Base-by-base conservation (phyloP, 2,113 vertebrate genomes). In the Gnathochromis pfefferi region DNA sequence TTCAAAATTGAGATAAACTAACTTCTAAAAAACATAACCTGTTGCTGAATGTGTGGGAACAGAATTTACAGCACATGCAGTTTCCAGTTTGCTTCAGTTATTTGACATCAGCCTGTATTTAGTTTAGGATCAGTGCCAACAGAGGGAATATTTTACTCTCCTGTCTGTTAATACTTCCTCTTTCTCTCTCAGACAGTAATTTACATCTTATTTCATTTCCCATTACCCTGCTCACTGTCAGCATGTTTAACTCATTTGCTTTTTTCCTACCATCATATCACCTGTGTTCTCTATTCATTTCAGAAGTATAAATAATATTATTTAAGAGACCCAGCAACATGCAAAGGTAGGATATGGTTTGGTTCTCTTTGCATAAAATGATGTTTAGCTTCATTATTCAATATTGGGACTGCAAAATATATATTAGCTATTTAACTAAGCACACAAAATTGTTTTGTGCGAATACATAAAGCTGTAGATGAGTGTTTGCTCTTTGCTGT, bases 1-100 rank as follows among this genome's bases (percentile, higher is more conserved):
- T 38, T 38, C 33, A 35, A 65, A 65, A 38, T 35, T 35, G 4
- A 35, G 31, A 65, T 38, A 65, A 65, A 35, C 31, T 35, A 10
- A 35, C 58, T 63, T 35, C 0, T 63, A 63, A 35, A 63, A 35
- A 63, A 33, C 4, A n/a, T 1, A 35, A 38, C 31, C 31, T 65
- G 31, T 35, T 35, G 3, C 10, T 38, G 0, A 38, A 35, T 38
- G 17, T 38, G 17, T 12, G 31, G 9, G 1, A 35, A 65, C 31
- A 12, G 17, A 65, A 65, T 65, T 19, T 65, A 35, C 58, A 33
- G 3, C 28, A 33, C 0, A 63, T 35, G 17, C 58, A n/a, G 58
- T 35, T 35, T 57, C 4, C 54, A 7, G 21, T 26, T 26, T 57
- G 21, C 3, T 57, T 63, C 17, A 35, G 31, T 63, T 35, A 33